Evolutionary conservation across 23 tunicate genomes (phyloP).

Genomic region (Phallusia fumigata): DNA sequence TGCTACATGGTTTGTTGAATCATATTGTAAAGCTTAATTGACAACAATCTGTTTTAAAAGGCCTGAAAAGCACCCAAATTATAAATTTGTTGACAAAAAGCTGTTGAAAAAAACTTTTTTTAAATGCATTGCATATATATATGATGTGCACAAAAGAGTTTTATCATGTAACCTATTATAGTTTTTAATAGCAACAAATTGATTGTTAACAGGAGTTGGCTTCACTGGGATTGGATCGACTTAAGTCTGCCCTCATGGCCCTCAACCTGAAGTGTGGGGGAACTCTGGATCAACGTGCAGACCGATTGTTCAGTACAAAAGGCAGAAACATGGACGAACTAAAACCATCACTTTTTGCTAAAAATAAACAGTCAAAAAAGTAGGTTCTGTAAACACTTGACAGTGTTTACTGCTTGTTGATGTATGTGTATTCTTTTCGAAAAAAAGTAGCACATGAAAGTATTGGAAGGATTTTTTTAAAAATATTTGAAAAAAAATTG

Average conservation of each 20-base stretch:
- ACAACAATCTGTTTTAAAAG: too few relatives aligned
- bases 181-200: too few relatives aligned
- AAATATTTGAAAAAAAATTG: not conserved
- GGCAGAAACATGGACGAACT: constrained; percentile 81
- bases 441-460: not conserved
- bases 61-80: too few relatives aligned
- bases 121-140: too few relatives aligned
- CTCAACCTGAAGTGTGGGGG: constrained; percentile 96
- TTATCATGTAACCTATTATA: too few relatives aligned
- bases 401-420: too few relatives aligned
- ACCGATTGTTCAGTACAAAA: constrained; percentile 86
- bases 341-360: constrained; percentile 71
- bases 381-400: not conserved
- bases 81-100: too few relatives aligned
- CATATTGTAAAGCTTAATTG: too few relatives aligned
- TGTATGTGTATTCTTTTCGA: not conserved
- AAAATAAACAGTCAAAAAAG: constrained; percentile 64
- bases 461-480: not conserved
- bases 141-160: too few relatives aligned
- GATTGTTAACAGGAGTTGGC: constrained; percentile 70
- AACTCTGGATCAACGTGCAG: constrained; percentile 87
- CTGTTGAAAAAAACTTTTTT: too few relatives aligned
- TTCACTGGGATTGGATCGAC: constrained; percentile 88
- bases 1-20: too few relatives aligned
- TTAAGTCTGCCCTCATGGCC: constrained; percentile 98